A percentile compares a stretch with the other conserved stretches of the same genome.
Conservation (phyloP, 2,888 invertebrate genomes). For the Euphydryas editha region DNA sequence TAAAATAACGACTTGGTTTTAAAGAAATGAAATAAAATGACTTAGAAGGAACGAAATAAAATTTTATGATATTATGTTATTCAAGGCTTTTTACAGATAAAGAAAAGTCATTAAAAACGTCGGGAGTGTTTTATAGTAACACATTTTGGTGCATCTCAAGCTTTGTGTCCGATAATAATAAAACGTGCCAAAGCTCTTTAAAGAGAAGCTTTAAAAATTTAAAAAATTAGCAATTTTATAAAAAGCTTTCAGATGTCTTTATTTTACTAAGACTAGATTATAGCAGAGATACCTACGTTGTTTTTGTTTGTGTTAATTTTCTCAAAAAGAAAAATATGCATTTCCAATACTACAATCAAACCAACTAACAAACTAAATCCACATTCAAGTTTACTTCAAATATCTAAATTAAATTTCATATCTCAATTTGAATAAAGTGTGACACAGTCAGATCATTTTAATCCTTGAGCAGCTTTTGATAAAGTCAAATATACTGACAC, state of each 20-base stretch:
- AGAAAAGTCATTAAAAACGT: background rate
- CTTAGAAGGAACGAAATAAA: background rate
- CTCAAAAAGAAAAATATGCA: background rate
- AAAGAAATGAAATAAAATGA: background rate
- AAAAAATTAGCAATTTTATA: conserved; percentile 12
- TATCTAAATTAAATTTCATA: background rate
- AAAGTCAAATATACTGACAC: background rate
- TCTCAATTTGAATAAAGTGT: background rate
- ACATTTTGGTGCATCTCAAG: conserved; percentile 4
- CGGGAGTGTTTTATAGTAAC: background rate
- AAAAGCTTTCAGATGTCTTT: conserved; percentile 5
- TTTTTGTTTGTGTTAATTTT: background rate
- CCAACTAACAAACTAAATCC: background rate
- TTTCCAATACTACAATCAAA: background rate
- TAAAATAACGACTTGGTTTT: background rate
- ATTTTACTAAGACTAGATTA: conserved; percentile 4
- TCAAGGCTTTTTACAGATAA: background rate
- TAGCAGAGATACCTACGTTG: background rate
- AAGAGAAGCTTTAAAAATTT: background rate
- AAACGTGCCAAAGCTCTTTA: conserved; percentile 8
- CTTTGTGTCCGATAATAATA: conserved; percentile 3
- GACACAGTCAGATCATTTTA: background rate
- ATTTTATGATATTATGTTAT: background rate
- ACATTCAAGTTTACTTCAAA: background rate
- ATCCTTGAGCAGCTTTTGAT: background rate